Evolutionary conservation across 2,113 vertebrate genomes (phyloP), one percentile per base, ranked within the genome.

Genomic region (Cygnus atratus): DNA sequence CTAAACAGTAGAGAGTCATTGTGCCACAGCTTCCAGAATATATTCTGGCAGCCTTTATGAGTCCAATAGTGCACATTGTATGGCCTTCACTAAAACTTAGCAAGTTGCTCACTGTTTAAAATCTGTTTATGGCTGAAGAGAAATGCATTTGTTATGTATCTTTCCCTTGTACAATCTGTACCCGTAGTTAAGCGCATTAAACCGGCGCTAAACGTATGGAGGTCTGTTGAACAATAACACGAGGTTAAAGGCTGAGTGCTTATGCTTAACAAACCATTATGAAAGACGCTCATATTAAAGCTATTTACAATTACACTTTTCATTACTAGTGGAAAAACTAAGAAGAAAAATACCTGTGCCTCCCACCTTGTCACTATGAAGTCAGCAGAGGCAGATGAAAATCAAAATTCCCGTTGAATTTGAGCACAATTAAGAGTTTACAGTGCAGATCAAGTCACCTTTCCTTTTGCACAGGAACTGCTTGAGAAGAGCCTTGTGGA

Each of bases 381-480:
- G 92, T 71, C 90, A 93, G 71, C 85, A 66, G 68, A 82, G 75
- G 58, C 86, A 95, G 84, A 86, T 71, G 46, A 83, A 82, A 83
- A 87, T 35, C n/a, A 84, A 84, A 63, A 52, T 52, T 92, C 88
- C 70, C 68, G 91, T 84, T 76, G 71, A 86, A 58, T 59, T 39
- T 6, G 33, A 93, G 75, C 26, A 72, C 67, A 76, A 48, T 90
- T 93, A 65, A 18, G 20, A 65, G 88, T 95, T 92, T 84, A 68
- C 91, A 90, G 81, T 58, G 79, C 92, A 76, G 76, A 93, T 78
- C 70, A 66, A 70, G 88, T 91, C 92, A 84, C 83, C 79, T 93
- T 89, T 74, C 83, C 78, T 81, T 89, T 92, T 61, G 65, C 78
- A 33, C 72, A 77, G 71, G 90, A 94, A 84, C 59, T 65, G 87